phyloP scores from a whole-genome alignment of 2,888 invertebrate genomes.

The Adineta ricciae region DNA sequence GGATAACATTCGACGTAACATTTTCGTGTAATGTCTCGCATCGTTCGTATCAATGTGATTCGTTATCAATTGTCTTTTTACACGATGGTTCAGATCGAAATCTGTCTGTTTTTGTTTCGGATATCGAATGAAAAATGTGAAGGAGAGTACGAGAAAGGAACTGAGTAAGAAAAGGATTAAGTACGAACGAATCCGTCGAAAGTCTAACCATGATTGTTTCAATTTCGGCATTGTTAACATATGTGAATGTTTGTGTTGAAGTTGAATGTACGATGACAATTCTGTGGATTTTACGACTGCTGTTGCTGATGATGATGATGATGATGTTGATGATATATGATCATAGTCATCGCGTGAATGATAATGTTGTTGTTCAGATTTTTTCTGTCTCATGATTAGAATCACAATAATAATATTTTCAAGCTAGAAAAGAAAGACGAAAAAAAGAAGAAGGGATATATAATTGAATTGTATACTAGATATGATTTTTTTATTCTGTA shows the following conservation, averaged over 20 bases:
- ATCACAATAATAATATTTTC: conserved; percentile 12
- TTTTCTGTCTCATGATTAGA: background rate
- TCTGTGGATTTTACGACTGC: too few relatives aligned
- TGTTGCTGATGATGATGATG: background rate
- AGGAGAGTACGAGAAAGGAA: background rate
- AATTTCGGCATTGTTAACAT: background rate
- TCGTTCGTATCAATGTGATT: background rate
- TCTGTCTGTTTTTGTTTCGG: background rate
- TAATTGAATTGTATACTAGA: background rate
- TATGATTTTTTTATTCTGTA: background rate
- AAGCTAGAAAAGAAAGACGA: background rate
- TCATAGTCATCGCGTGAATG: conserved; percentile 9
- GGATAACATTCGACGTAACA: background rate
- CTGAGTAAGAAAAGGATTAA: background rate
- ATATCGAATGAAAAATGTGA: background rate
- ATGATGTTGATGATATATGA: background rate
- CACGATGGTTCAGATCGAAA: background rate
- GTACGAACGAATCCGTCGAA: background rate
- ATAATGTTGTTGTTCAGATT: background rate
- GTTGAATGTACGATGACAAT: background rate
- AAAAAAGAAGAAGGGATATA: background rate
- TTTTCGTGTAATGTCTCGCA: background rate
- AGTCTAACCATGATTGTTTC: background rate
- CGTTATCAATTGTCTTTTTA: background rate
- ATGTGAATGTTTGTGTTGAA: background rate